Evolutionary conservation across 2,797 vertebrate genomes (phyloP).

Genomic region (Scleropages formosus): DNA sequence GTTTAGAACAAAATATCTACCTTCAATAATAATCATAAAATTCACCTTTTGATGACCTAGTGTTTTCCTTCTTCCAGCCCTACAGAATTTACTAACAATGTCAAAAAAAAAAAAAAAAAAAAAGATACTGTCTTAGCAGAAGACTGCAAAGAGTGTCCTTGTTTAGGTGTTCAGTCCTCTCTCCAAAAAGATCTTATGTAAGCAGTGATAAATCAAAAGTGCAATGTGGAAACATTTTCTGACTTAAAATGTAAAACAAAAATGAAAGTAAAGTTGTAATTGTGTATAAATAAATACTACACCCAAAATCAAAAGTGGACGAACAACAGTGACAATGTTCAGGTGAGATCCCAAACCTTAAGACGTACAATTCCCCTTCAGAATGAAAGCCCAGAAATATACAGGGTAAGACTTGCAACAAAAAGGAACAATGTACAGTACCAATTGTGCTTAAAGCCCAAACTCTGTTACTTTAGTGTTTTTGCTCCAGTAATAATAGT

Average conservation of each 20-base stretch:
- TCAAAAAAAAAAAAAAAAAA: no score
- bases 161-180: no score
- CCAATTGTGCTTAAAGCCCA: constrained; percentile 46
- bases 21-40: background rate
- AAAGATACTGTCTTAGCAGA: background rate
- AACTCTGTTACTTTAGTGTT: constrained; percentile 18
- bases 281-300: constrained; percentile 12
- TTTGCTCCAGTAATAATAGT: constrained; percentile 12
- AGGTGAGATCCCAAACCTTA: background rate
- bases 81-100: background rate
- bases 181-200: background rate
- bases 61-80: background rate
- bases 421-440: background rate
- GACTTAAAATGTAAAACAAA: background rate
- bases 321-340: background rate
- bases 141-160: background rate
- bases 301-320: background rate
- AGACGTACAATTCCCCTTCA: constrained; percentile 51
- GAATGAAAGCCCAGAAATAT: constrained; percentile 51
- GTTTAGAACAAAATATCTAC: background rate
- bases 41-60: constrained; percentile 9
- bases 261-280: background rate
- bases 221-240: constrained; percentile 1
- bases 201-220: constrained; percentile 10
- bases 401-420: constrained; percentile 8